Evolutionary conservation across 92 coral and sea anemone species (phyloP), one percentile per base, ranked within the genome.

Genomic region (Palythoa caribaeorum): DNA sequence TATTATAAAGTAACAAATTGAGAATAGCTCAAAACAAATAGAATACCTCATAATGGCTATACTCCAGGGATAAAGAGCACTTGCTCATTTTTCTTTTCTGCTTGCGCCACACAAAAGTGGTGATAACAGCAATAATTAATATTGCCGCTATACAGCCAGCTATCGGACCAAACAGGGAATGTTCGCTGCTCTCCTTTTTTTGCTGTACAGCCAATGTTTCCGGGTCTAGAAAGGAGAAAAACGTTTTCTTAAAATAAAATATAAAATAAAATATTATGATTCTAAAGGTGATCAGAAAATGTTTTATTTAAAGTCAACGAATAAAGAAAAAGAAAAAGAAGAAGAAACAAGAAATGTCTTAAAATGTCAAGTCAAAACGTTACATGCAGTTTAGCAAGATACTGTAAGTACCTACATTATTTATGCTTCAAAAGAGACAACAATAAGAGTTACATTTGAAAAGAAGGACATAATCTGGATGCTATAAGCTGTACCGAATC

Each of bases 321-420:
- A 28, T 28, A 16, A 3, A 15, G 70, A 28, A 28, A 28, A 28
- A 28, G 0, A 28, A 28, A 28, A 96, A 87, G 90, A 90, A 12
- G 98, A 95, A 73, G 96, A 28, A 28, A 28, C 28, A 28, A 28
- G 28, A 28, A 28, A 28, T 28, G 28, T 28, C 55, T 51, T 51
- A 51, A 51, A 51, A 51, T 51, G 0, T 51, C 55, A 51, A 51
- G 55, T 51, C 55, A 51, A 51, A 51, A 51, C 6, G 55, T 51
- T 51, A 6, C 55, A 51, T 51, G 55, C 55, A 51, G 55, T 51
- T 51, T 51, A 51, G 55, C 55, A 51, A 51, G 6, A 51, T 51
- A 51, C 55, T 51, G 55, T 51, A 51, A 51, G 55, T 51, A 51
- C 6, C 55, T 51, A 51, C 1, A 0, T 51, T 51, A 51, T 51